These are phyloP conservation scores for Psittacus erithacus DNA, from an alignment of 2,113 vertebrate species.

Conservation along the genomic window DNA sequence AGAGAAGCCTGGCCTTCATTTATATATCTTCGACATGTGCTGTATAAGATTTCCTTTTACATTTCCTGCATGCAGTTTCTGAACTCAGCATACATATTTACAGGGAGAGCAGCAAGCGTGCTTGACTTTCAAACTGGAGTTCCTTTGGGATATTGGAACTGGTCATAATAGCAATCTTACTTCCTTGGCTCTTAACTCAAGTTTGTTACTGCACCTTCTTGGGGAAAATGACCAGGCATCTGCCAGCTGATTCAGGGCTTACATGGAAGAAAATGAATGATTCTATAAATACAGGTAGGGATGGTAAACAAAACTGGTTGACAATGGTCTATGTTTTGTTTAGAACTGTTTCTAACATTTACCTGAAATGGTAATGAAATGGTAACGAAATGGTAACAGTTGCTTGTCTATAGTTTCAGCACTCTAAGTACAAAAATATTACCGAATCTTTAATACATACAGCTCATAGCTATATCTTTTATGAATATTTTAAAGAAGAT, in stretches of 20 bases:
- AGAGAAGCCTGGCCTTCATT: not conserved
- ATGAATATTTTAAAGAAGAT: not conserved
- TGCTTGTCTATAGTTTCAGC: not conserved
- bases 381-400: not conserved
- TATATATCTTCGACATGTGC: not conserved
- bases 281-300: not conserved
- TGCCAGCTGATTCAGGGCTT: not conserved
- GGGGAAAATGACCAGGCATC: not conserved
- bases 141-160: not conserved
- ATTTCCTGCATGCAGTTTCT: not conserved
- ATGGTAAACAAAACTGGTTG: not conserved
- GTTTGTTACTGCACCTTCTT: not conserved
- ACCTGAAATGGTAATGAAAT: not conserved
- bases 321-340: not conserved
- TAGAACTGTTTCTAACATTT: not conserved
- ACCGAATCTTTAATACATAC: not conserved
- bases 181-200: not conserved
- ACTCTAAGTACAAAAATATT: not conserved
- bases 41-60: not conserved
- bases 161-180: not conserved
- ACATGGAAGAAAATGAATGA: not conserved
- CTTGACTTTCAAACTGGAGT: not conserved
- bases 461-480: not conserved
- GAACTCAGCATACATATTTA: not conserved
- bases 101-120: not conserved